A percentile compares a stretch with the other conserved stretches of the same genome.
These are phyloP conservation scores for Bradypodion pumilum DNA, from an alignment of 2,797 vertebrate species.

Conservation along the genomic window DNA sequence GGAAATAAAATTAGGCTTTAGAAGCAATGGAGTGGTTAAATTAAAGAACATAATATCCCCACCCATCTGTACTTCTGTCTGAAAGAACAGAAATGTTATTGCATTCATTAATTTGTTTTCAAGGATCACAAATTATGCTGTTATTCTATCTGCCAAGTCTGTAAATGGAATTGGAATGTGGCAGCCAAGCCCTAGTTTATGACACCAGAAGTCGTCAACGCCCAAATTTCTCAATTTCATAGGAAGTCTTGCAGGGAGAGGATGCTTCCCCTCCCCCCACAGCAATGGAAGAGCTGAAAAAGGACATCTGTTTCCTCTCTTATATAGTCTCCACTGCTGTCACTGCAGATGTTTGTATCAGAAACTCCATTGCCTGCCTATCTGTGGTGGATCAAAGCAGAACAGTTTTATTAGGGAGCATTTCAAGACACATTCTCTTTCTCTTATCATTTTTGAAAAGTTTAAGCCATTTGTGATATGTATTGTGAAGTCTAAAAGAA, in stretches of 20 bases:
- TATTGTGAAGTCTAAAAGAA: background rate
- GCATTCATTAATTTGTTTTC: slow-evolving; percentile 42
- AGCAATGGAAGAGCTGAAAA: background rate
- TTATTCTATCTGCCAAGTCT: slow-evolving; percentile 46
- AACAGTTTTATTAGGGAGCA: background rate
- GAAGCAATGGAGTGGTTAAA: background rate
- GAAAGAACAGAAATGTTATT: slow-evolving; percentile 33
- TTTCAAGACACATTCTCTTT: background rate
- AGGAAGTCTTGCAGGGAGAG: fast-evolving
- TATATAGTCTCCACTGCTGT: background rate
- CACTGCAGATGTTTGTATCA: background rate
- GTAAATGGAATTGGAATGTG: slow-evolving; percentile 32
- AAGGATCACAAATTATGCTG: slow-evolving; percentile 40
- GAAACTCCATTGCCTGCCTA: background rate
- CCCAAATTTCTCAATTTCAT: slow-evolving; percentile 13
- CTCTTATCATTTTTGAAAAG: background rate
- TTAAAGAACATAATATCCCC: background rate
- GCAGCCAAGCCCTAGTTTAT: background rate
- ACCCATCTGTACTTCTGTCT: background rate
- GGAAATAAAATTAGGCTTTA: background rate
- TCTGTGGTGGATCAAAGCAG: background rate
- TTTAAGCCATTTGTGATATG: background rate
- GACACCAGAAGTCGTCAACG: slow-evolving; percentile 4
- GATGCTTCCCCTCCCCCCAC: background rate
- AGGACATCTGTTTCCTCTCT: background rate